phyloP scores from a whole-genome alignment of 1,140 invertebrate species.

The Aplysia californica region DNA sequence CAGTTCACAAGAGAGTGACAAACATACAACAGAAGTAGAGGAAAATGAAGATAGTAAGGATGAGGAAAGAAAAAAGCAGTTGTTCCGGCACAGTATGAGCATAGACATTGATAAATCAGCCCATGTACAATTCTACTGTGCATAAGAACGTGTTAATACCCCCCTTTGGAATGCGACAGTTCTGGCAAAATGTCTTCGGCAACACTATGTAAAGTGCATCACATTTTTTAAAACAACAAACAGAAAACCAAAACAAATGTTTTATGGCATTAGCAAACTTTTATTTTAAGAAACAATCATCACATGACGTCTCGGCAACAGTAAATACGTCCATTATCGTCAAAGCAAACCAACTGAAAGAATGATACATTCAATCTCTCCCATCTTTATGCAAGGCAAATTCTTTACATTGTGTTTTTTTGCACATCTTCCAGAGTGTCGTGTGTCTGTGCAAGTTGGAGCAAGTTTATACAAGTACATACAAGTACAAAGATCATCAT shows the following conservation, averaged over 20 bases:
- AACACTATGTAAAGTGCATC: neutral
- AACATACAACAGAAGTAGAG: no score
- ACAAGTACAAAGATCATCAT: neutral
- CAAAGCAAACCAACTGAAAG: neutral
- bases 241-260: neutral
- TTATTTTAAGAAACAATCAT: slow-evolving; percentile 9
- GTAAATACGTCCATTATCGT: neutral
- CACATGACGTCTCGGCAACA: slow-evolving; percentile 5
- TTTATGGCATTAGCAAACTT: slow-evolving; percentile 1
- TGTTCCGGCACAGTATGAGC: no score
- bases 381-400: slow-evolving; percentile 1
- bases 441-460: neutral
- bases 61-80: no score
- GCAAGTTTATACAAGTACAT: neutral
- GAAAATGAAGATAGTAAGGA: no score
- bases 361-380: neutral
- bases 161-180: neutral
- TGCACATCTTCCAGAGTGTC: neutral
- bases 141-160: no score
- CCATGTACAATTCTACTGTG: no score
- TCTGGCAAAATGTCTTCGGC: neutral
- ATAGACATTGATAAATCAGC: no score
- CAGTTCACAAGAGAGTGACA: no score
- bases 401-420: neutral
- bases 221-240: neutral